A percentile compares a stretch with the other conserved stretches of the same genome.
These are phyloP conservation scores for Coelopa pilipes DNA, from an alignment of 2,888 invertebrate genomes.

Conservation along the genomic window DNA sequence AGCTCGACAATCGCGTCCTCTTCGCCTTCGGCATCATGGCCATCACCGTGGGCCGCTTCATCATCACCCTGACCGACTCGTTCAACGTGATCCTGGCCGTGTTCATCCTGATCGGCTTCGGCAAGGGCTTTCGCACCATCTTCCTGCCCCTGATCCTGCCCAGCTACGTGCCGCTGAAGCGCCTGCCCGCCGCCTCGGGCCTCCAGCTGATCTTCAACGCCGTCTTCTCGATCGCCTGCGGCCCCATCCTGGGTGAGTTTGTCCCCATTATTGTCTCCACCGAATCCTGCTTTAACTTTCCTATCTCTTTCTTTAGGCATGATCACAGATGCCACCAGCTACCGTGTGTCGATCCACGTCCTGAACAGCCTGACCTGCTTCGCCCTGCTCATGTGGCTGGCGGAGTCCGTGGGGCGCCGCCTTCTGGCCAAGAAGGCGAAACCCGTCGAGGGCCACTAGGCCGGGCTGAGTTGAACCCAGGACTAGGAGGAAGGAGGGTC, in stretches of 20 bases:
- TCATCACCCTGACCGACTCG: slow-evolving; percentile 68
- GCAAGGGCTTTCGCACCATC: slow-evolving; percentile 79
- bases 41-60: slow-evolving; percentile 67
- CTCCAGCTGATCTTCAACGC: slow-evolving; percentile 76
- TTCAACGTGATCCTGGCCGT: slow-evolving; percentile 70
- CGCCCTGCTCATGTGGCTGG: slow-evolving; percentile 56
- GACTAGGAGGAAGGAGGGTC: too few relatives aligned
- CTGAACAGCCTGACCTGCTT: slow-evolving; percentile 55
- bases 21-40: slow-evolving; percentile 73
- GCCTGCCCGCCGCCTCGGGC: slow-evolving; percentile 77
- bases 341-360: slow-evolving; percentile 56
- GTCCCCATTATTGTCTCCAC: not conserved
- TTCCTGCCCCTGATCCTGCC: slow-evolving; percentile 80
- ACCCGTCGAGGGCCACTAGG: slow-evolving; percentile 30
- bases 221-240: slow-evolving; percentile 71
- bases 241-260: slow-evolving; percentile 74
- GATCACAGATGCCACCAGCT: slow-evolving; percentile 56
- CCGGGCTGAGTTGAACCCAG: not conserved
- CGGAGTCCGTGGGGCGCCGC: slow-evolving; percentile 54
- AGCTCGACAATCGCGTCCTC: slow-evolving; percentile 76
- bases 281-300: not conserved
- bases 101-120: slow-evolving; percentile 75
- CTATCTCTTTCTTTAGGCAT: slow-evolving; percentile 47
- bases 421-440: slow-evolving; percentile 43
- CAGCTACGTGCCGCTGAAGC: slow-evolving; percentile 75